Evolutionary conservation across 2,113 vertebrate genomes (phyloP).

Genomic region (Eulemur rufifrons): DNA sequence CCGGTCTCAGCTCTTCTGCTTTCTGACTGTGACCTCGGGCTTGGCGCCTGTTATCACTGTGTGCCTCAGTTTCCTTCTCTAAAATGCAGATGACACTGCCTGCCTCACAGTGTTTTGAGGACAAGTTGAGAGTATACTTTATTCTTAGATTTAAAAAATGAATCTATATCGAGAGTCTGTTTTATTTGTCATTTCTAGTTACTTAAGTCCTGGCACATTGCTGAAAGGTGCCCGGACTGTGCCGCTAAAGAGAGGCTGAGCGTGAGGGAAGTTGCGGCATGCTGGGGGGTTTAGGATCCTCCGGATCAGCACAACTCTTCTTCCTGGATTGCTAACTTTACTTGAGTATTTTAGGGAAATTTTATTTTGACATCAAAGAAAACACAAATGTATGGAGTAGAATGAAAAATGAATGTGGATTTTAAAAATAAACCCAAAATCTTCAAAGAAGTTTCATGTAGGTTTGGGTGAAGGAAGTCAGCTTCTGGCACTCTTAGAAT

Average conservation of each 20-base stretch:
- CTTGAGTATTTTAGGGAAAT: not conserved
- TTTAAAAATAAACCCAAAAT: slow-evolving; percentile 26
- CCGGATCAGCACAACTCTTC: not conserved
- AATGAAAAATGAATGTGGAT: not conserved
- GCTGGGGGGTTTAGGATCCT: not conserved
- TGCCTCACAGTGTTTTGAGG: not conserved
- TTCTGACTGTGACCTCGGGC: not conserved
- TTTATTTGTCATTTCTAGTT: not conserved
- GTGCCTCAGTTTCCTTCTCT: not conserved
- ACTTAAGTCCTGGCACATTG: not conserved
- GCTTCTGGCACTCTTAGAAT: not conserved
- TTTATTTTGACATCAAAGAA: slow-evolving; percentile 34
- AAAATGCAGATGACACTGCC: not conserved
- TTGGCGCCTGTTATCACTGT: not conserved
- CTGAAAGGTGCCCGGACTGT: not conserved
- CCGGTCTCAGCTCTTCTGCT: not conserved
- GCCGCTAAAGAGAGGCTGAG: not conserved
- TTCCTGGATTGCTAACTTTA: not conserved
- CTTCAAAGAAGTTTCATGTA: not conserved
- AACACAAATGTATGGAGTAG: not conserved
- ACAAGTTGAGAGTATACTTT: not conserved
- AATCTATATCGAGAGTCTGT: not conserved
- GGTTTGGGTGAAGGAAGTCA: not conserved
- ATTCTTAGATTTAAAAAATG: not conserved
- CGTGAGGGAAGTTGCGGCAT: not conserved